Base-by-base conservation (phyloP, 92 coral and sea anemone species). In the Epizoanthus rinbou region DNA sequence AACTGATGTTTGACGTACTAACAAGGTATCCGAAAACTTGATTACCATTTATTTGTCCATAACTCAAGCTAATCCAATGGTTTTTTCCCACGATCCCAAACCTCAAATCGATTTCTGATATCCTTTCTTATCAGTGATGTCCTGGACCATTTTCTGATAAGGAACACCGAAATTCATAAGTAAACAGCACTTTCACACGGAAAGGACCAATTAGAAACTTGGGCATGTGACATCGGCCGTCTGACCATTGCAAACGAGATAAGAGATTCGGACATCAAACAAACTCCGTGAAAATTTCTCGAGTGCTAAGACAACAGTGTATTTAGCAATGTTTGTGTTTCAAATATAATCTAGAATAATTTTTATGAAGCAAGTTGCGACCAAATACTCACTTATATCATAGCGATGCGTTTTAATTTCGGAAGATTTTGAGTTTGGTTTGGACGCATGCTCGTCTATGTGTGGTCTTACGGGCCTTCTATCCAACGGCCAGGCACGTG, bases 111-210 rank as follows among this genome's bases (percentile, higher is more conserved):
- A 60, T 39, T 69, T 78, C 57, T 62, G 58, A 33, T 78, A 78
- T 78, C 82, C 64, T 62, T n/a, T 19, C 82, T 78, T 78, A 78
- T 78, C 82, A 60, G 71, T 39, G 71, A 78, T 78, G 64, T 37
- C 82, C 70, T 78, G 53, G 82, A 39, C 69, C 82, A 70, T 63
- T 62, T 78, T 60, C 71, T 47, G 82, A 78, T 78, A 78, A 78
- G 82, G 45, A 62, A 41, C 64, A 59, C 63, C 47, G 82, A 62
- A 60, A 5, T 21, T 78, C 52, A 4, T 69, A 41, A 45, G 70
- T 78, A 60, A 62, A 78, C 82, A 75, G 57, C 10, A 9, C 80
- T 28, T 17, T 47, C 3, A 6, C 50, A 59, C 22, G 57, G 69
- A 60, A 62, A 60, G 71, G 59, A 57, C 82, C 82, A 78, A 78